These are phyloP conservation scores for Ametastegia equiseti DNA, from an alignment of 2,888 invertebrate species.

Conservation along the genomic window DNA sequence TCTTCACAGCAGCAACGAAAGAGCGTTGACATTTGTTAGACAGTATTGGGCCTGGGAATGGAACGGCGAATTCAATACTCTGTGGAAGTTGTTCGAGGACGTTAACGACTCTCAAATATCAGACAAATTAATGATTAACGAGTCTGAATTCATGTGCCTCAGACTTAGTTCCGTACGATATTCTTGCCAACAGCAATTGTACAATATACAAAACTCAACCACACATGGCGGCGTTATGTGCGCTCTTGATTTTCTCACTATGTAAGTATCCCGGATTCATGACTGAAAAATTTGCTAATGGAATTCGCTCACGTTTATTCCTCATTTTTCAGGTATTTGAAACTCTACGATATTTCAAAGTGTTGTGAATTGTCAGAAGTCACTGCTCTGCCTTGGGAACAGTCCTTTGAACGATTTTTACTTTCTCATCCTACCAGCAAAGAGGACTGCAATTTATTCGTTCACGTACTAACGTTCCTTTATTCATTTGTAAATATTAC, in stretches of 20 bases:
- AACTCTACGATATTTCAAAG: conserved; percentile 72
- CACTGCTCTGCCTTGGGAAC: conserved; percentile 81
- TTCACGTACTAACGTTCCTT: conserved; percentile 75
- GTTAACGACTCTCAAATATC: conserved; percentile 60
- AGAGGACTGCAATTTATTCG: conserved; percentile 81
- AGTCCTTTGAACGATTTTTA: conserved; percentile 80
- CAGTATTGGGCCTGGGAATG: conserved; percentile 71
- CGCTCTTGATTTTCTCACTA: conserved; percentile 78
- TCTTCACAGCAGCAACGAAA: conserved; percentile 56
- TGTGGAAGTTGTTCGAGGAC: conserved; percentile 63
- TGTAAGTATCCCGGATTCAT: conserved; percentile 74
- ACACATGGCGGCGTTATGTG: conserved; percentile 80
- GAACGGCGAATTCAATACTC: conserved; percentile 62
- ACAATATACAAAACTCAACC: conserved; percentile 82
- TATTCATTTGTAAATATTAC: conserved; percentile 67
- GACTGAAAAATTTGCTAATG: neutral
- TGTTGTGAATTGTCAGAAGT: conserved; percentile 68
- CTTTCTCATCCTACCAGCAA: conserved; percentile 81
- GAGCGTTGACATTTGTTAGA: conserved; percentile 63
- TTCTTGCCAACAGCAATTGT: conserved; percentile 78
- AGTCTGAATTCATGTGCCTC: conserved; percentile 77
- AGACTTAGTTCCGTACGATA: conserved; percentile 78
- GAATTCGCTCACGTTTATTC: neutral
- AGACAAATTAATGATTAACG: conserved; percentile 63
- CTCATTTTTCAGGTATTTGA: conserved; percentile 75